Percentiles rank a stretch among this genome's conserved stretches.
Conservation (phyloP, 1,140 invertebrate genomes). For the Magallana gigas region DNA sequence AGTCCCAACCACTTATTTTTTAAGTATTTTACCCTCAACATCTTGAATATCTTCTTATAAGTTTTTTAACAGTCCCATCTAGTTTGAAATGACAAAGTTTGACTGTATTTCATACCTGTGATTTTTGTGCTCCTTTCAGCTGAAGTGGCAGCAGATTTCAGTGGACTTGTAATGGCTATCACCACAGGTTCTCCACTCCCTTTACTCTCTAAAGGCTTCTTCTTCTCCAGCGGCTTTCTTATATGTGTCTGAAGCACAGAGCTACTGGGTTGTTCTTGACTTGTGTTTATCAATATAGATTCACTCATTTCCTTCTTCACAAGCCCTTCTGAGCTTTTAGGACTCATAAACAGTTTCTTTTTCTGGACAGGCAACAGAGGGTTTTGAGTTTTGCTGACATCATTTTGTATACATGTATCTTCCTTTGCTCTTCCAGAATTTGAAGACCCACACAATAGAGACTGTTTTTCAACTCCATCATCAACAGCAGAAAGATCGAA, state of each 20-base stretch:
- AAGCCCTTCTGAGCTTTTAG: background rate
- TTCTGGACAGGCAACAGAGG: background rate
- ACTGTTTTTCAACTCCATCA: background rate
- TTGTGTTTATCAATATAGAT: background rate
- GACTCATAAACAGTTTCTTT: conserved; percentile 6
- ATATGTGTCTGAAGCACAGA: background rate
- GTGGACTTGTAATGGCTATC: conserved; percentile 9
- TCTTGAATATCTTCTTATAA: no score
- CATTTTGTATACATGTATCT: background rate
- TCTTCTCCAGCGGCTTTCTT: background rate
- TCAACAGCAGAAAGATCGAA: background rate
- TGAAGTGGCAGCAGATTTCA: background rate
- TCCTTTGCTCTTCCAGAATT: background rate
- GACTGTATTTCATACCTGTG: background rate
- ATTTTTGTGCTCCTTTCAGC: background rate
- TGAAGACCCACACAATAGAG: no score
- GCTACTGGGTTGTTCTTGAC: background rate
- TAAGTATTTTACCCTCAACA: no score
- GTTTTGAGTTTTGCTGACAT: background rate
- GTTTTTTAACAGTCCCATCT: no score
- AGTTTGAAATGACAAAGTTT: no score
- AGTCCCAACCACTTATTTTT: no score
- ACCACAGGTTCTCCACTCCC: background rate
- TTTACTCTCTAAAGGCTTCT: background rate
- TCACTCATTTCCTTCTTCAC: background rate